Conservation (phyloP, 2,888 invertebrate species). For the Muschampia plurimacula region DNA sequence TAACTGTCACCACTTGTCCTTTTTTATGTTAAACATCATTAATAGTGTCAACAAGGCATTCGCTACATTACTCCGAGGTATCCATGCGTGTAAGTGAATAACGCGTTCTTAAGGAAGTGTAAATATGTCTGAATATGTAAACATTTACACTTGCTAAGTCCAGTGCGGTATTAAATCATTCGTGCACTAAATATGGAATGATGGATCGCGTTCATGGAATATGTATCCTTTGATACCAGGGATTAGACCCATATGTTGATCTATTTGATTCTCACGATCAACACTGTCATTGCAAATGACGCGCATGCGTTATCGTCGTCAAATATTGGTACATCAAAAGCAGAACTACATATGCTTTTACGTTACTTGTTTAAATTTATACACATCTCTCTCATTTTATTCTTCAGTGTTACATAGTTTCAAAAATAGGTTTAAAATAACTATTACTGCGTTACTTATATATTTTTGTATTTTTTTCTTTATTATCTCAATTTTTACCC, state of each 20-base stretch:
- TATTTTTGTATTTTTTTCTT: too few relatives aligned
- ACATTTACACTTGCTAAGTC: constrained; percentile 26
- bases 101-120: constrained; percentile 31
- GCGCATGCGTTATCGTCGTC: neutral
- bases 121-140: constrained; percentile 34
- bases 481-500: too few relatives aligned
- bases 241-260: constrained; percentile 42
- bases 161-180: constrained; percentile 42
- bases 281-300: neutral
- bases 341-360: neutral
- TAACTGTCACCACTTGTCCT: too few relatives aligned
- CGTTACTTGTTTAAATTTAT: too few relatives aligned
- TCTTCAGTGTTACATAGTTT: too few relatives aligned
- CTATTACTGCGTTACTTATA: too few relatives aligned
- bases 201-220: constrained; percentile 46
- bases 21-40: neutral
- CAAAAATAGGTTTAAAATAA: too few relatives aligned
- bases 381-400: too few relatives aligned
- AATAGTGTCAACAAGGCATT: constrained; percentile 19
- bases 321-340: neutral
- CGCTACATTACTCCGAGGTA: constrained; percentile 20
- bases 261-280: constrained; percentile 31
- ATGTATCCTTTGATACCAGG: constrained; percentile 48
- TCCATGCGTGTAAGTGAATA: constrained; percentile 28
- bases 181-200: constrained; percentile 50